Evolutionary conservation across 1,140 invertebrate genomes (phyloP).

Genomic region (Scaptodrosophila lebanonensis): DNA sequence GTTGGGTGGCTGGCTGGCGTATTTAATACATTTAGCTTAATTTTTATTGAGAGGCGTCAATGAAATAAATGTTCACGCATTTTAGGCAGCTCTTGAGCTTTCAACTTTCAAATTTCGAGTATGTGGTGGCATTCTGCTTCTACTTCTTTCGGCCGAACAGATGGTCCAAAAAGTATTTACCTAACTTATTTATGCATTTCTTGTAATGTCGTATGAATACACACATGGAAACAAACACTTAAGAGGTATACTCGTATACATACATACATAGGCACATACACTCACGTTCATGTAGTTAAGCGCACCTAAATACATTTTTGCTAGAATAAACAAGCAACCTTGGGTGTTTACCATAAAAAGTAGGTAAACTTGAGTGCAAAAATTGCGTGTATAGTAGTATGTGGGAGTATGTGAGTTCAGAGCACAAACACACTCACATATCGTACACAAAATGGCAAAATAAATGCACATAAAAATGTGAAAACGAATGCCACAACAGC

Average conservation of each 20-base stretch:
- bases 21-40: no score
- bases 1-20: no score
- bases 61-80: neutral
- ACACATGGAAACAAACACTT: slow-evolving; percentile 8
- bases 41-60: neutral
- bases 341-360: slow-evolving; percentile 74
- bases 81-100: neutral
- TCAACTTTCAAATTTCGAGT: slow-evolving; percentile 2
- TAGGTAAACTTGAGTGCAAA: slow-evolving; percentile 75
- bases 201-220: slow-evolving; percentile 14
- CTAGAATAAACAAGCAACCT: slow-evolving; percentile 75
- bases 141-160: neutral
- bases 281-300: slow-evolving; percentile 55
- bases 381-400: slow-evolving; percentile 59
- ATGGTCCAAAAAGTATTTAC: slow-evolving; percentile 20
- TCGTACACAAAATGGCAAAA: slow-evolving; percentile 38
- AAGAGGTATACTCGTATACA: slow-evolving; percentile 1
- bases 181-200: slow-evolving; percentile 34
- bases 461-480: slow-evolving; percentile 72
- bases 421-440: slow-evolving; percentile 27
- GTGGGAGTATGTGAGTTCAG: slow-evolving; percentile 19
- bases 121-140: no score
- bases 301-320: slow-evolving; percentile 73
- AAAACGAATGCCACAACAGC: slow-evolving; percentile 47
- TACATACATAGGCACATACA: neutral